Evolutionary conservation across 2,888 invertebrate genomes (phyloP).

Genomic region (Nezara viridula): DNA sequence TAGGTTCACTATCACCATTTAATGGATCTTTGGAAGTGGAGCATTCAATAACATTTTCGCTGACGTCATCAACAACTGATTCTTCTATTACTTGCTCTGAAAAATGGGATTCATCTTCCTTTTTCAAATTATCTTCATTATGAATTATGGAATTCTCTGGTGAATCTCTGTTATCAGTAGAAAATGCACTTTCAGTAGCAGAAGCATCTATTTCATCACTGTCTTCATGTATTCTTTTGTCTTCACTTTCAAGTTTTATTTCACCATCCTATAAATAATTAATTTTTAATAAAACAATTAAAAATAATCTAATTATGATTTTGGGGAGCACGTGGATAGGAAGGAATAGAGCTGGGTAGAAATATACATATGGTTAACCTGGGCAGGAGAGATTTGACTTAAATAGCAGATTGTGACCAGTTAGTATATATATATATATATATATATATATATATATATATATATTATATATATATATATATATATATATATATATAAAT

Average conservation of each 20-base stretch:
- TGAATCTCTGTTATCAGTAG: constrained; percentile 62
- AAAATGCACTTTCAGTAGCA: constrained; percentile 63
- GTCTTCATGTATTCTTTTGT: constrained; percentile 51
- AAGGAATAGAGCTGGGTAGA: too few relatives aligned
- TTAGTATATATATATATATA: too few relatives aligned
- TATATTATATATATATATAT: too few relatives aligned
- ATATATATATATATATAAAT: too few relatives aligned
- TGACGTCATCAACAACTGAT: constrained; percentile 9
- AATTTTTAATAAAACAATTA: background rate
- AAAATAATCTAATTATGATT: background rate
- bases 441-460: too few relatives aligned
- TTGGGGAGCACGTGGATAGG: too few relatives aligned
- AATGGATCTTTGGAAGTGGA: constrained; percentile 5
- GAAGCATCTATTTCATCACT: constrained; percentile 62
- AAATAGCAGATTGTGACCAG: too few relatives aligned
- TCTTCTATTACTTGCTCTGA: constrained; percentile 41
- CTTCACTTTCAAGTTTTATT: constrained; percentile 47
- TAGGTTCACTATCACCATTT: constrained; percentile 13
- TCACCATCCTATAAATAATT: constrained; percentile 52
- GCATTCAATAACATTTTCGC: constrained; percentile 32
- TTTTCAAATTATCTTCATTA: constrained; percentile 52
- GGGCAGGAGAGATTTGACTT: too few relatives aligned
- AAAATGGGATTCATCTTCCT: constrained; percentile 32
- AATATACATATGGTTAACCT: too few relatives aligned
- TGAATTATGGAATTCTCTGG: constrained; percentile 59